Percentiles rank a stretch among this genome's conserved stretches.
These are phyloP conservation scores for Pseudonaja textilis DNA, from an alignment of 2,113 vertebrate species.

Conservation along the genomic window DNA sequence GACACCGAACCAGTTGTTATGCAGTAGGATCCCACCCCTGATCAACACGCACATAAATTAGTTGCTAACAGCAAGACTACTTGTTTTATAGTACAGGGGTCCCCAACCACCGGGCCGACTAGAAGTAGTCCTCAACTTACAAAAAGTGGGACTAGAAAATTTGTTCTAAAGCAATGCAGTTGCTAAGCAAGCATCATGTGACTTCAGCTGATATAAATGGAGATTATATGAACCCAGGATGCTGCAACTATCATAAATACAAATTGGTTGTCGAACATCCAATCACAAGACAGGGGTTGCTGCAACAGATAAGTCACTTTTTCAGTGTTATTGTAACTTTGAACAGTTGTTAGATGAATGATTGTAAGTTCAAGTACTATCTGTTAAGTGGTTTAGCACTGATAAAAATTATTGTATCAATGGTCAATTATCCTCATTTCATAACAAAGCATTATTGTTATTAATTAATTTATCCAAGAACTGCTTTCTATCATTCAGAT, in stretches of 20 bases:
- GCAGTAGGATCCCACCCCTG: too few relatives aligned
- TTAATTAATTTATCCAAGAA: neutral
- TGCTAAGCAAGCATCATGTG: too few relatives aligned
- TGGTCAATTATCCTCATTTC: neutral
- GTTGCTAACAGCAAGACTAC: neutral
- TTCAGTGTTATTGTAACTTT: neutral
- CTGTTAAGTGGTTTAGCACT: neutral
- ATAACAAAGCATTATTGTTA: neutral
- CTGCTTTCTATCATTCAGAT: neutral
- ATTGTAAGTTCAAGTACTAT: neutral
- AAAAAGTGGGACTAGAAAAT: too few relatives aligned
- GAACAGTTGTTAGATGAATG: neutral
- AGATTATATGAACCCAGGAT: too few relatives aligned
- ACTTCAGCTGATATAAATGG: too few relatives aligned
- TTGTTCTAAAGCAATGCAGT: too few relatives aligned
- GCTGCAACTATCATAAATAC: too few relatives aligned
- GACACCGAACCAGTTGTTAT: too few relatives aligned
- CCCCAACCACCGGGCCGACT: too few relatives aligned
- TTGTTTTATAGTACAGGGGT: neutral
- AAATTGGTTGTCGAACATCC: neutral
- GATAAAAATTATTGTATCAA: neutral
- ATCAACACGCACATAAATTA: neutral
- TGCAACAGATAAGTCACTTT: neutral
- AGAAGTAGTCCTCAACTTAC: too few relatives aligned
- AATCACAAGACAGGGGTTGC: neutral